A percentile compares a stretch with the other conserved stretches of the same genome.
Conservation (phyloP, 2,797 vertebrate species). For the Lates japonicus region DNA sequence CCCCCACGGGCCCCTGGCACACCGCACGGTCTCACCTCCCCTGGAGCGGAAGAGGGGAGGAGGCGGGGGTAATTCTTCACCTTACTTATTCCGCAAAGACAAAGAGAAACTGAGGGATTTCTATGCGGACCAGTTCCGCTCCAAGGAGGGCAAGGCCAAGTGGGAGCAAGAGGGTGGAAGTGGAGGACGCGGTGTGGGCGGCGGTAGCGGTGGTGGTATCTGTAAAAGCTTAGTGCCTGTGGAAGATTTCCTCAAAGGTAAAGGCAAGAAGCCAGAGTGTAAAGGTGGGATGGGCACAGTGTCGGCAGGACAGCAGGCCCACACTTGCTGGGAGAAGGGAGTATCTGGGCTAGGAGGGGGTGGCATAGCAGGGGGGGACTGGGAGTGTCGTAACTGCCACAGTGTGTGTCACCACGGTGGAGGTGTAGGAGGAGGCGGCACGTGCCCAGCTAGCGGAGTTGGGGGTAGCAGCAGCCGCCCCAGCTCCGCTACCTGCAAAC, state of each 20-base stretch:
- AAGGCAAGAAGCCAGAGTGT: conserved; percentile 88
- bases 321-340: conserved; percentile 88
- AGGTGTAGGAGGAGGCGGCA: conserved; percentile 73
- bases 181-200: conserved; percentile 86
- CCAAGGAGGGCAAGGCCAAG: conserved; percentile 95
- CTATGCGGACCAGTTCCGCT: conserved; percentile 96
- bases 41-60: conserved; percentile 87
- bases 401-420: conserved; percentile 81
- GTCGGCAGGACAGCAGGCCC: conserved; percentile 85
- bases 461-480: conserved; percentile 85
- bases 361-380: conserved; percentile 91
- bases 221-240: conserved; percentile 91
- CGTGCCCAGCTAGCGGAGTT: conserved; percentile 73
- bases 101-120: conserved; percentile 97
- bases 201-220: conserved; percentile 88
- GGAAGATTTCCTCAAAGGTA: conserved; percentile 90
- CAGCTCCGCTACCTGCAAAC: conserved; percentile 91
- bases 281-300: conserved; percentile 86
- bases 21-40: conserved; percentile 87
- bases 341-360: conserved; percentile 88
- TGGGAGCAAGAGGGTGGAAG: conserved; percentile 95
- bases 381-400: conserved; percentile 97
- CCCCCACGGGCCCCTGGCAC: conserved; percentile 85
- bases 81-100: conserved; percentile 92
- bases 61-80: conserved; percentile 84